Conservation (phyloP, 2,797 vertebrate genomes). For the Scyliorhinus canicula region DNA sequence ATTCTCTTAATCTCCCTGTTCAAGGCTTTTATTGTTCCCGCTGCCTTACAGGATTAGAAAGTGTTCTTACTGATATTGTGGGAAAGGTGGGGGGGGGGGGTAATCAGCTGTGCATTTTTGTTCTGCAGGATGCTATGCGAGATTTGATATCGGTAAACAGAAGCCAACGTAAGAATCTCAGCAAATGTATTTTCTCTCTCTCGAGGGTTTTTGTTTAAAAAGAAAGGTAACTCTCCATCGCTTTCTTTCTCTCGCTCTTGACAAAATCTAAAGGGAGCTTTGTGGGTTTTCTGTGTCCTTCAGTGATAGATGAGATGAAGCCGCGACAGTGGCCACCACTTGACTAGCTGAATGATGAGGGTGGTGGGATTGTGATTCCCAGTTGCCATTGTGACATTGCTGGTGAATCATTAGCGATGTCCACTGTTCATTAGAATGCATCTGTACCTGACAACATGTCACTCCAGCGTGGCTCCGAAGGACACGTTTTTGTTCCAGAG, state of each 20-base stretch:
- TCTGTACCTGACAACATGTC: conserved; percentile 20
- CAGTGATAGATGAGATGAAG: neutral
- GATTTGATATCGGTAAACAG: neutral
- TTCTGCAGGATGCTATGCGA: neutral
- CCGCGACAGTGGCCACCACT: neutral
- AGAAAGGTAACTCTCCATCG: neutral
- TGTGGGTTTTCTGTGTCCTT: neutral
- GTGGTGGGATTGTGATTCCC: neutral
- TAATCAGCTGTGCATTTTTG: neutral
- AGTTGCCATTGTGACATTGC: neutral
- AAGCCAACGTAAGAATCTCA: neutral
- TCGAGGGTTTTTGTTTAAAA: neutral
- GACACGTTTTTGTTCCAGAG: neutral
- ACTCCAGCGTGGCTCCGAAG: neutral
- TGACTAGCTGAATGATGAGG: conserved; percentile 37
- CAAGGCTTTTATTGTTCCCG: neutral
- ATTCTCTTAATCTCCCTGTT: neutral
- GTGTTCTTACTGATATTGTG: neutral
- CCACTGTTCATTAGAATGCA: conserved; percentile 27
- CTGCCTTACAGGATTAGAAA: neutral
- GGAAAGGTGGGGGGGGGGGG: neutral
- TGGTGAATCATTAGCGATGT: conserved; percentile 9
- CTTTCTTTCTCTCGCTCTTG: neutral
- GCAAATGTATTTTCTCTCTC: neutral
- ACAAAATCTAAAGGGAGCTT: neutral